Percentiles rank a stretch among this genome's conserved stretches.
These are phyloP conservation scores for Etheostoma cragini DNA, from an alignment of 2,113 vertebrate genomes.

Conservation along the genomic window DNA sequence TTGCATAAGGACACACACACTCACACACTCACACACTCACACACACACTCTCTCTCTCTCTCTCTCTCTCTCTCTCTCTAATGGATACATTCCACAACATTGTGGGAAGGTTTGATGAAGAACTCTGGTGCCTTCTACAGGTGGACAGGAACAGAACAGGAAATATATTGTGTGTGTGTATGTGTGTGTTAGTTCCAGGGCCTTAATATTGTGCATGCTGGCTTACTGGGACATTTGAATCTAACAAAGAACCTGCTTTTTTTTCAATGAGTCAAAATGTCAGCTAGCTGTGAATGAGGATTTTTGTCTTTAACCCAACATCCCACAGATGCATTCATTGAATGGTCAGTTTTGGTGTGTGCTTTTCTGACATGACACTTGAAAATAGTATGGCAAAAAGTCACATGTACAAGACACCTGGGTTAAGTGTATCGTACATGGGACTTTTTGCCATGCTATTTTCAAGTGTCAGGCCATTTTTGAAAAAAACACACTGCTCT, in stretches of 20 bases:
- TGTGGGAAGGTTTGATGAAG: background rate
- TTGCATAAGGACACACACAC: background rate
- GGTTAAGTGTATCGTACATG: too few species aligned
- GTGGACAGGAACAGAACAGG: too few species aligned
- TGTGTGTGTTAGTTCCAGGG: too few species aligned
- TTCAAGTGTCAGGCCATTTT: background rate
- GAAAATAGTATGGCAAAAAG: too few species aligned
- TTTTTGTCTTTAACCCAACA: background rate
- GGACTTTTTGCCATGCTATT: background rate
- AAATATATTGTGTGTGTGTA: too few species aligned
- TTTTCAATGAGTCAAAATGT: background rate
- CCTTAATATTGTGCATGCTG: background rate
- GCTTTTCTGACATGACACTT: too few species aligned
- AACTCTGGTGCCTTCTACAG: conserved; percentile 43
- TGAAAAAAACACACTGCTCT: background rate
- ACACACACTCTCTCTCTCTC: too few species aligned
- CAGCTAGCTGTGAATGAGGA: background rate
- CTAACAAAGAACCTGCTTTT: background rate
- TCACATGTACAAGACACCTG: too few species aligned
- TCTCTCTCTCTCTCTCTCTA: too few species aligned
- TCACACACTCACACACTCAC: background rate
- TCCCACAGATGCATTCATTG: background rate
- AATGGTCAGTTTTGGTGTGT: background rate
- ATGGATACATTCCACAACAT: background rate
- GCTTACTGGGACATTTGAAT: background rate